Conservation (phyloP, 1,140 invertebrate genomes). For the Drosophila insularis region DNA sequence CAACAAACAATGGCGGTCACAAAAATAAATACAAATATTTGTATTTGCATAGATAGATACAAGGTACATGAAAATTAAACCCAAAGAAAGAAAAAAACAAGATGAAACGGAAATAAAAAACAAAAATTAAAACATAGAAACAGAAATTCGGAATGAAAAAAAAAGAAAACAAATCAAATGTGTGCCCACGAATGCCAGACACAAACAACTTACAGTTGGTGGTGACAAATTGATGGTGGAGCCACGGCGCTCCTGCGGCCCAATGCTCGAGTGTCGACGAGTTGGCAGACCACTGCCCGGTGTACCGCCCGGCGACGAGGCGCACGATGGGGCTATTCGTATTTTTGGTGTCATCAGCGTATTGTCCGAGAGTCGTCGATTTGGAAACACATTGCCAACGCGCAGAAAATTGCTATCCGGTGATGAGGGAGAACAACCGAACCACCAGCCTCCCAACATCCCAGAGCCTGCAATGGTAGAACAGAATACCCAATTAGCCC, state of each 20-base stretch:
- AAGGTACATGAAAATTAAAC: background rate
- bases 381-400: constrained; percentile 90
- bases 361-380: constrained; percentile 94
- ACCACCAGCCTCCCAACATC: constrained; percentile 89
- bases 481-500: constrained; percentile 13
- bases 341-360: constrained; percentile 95
- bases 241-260: constrained; percentile 92
- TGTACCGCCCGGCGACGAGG: constrained; percentile 92
- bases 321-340: constrained; percentile 91
- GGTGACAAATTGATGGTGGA: constrained; percentile 93
- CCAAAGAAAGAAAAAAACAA: constrained; percentile 14
- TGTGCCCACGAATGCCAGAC: constrained; percentile 34
- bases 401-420: constrained; percentile 94
- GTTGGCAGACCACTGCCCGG: constrained; percentile 91
- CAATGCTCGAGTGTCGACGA: constrained; percentile 93
- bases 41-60: constrained; percentile 17
- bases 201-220: constrained; percentile 88
- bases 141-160: constrained; percentile 20
- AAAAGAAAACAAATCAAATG: background rate
- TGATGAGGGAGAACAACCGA: constrained; percentile 88
- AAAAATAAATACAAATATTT: constrained; percentile 38
- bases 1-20: constrained; percentile 58
- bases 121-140: constrained; percentile 15
- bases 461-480: constrained; percentile 83
- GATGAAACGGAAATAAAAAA: constrained; percentile 21